phyloP scores from a whole-genome alignment of 1,140 invertebrate genomes.

The Eumaeus atala region DNA sequence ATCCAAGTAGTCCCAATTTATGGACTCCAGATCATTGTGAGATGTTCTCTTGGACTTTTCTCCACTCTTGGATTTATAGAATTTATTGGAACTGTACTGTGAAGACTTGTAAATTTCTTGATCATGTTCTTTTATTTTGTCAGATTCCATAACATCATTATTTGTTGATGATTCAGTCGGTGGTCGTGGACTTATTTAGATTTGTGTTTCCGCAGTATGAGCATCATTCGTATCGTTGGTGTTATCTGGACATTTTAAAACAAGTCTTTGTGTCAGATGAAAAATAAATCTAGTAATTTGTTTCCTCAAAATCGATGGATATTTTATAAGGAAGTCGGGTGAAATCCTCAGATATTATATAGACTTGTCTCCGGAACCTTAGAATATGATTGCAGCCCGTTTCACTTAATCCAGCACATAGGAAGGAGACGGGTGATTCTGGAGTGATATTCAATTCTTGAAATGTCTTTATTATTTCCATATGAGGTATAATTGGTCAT shows the following conservation, averaged over 20 bases:
- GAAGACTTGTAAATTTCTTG: background rate
- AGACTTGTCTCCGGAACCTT: background rate
- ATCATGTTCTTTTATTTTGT: no score
- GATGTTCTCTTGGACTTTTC: background rate
- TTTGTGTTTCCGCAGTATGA: background rate
- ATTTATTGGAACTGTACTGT: background rate
- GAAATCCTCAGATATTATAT: no score
- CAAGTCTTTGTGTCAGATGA: background rate
- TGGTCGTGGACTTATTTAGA: background rate
- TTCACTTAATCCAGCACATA: no score
- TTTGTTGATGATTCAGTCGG: background rate
- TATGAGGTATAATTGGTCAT: no score
- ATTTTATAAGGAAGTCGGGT: background rate
- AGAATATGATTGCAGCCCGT: no score
- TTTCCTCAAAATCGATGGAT: background rate
- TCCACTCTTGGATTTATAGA: background rate
- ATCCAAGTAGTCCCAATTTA: background rate
- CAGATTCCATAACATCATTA: background rate
- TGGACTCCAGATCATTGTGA: background rate
- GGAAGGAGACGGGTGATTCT: background rate
- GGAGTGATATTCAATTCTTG: no score
- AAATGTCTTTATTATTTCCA: no score
- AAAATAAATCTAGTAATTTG: background rate
- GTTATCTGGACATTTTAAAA: no score
- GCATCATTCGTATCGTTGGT: background rate